Evolutionary conservation across 2,113 vertebrate species (phyloP).

Genomic region (Odontesthes bonariensis): DNA sequence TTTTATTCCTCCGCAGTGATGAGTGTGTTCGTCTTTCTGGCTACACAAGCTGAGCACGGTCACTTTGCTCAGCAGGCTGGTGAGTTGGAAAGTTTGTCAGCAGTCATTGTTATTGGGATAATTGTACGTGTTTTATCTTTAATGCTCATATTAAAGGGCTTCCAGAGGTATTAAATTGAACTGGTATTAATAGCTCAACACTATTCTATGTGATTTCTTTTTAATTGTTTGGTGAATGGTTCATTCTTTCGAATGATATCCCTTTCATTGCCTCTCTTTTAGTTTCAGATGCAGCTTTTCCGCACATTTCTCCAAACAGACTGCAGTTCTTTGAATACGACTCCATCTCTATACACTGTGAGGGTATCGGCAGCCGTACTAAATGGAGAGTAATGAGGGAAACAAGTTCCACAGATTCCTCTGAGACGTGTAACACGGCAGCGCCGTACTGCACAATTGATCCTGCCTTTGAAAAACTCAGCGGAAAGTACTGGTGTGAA

Average conservation of each 20-base stretch:
- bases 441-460: background rate
- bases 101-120: too few relatives aligned
- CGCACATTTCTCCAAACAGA: background rate
- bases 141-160: too few relatives aligned
- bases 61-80: background rate
- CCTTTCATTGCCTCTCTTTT: background rate
- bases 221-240: background rate
- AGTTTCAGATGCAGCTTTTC: background rate
- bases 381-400: background rate
- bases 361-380: fast-evolving
- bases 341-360: constrained; percentile 6
- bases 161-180: too few relatives aligned
- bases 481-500: constrained; percentile 50
- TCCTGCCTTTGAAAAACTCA: fast-evolving
- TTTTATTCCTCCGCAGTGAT: background rate
- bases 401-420: fast-evolving
- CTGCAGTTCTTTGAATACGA: constrained; percentile 4
- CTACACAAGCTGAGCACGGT: background rate
- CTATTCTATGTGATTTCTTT: background rate
- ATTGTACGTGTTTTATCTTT: too few relatives aligned
- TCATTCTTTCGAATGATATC: background rate
- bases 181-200: too few relatives aligned
- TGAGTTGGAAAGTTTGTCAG: background rate
- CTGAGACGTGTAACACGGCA: fast-evolving
- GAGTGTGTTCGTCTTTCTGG: background rate